Evolutionary conservation across 2,888 invertebrate genomes (phyloP), one percentile per base, ranked within the genome.

Genomic region (Crossocerus cetratus): DNA sequence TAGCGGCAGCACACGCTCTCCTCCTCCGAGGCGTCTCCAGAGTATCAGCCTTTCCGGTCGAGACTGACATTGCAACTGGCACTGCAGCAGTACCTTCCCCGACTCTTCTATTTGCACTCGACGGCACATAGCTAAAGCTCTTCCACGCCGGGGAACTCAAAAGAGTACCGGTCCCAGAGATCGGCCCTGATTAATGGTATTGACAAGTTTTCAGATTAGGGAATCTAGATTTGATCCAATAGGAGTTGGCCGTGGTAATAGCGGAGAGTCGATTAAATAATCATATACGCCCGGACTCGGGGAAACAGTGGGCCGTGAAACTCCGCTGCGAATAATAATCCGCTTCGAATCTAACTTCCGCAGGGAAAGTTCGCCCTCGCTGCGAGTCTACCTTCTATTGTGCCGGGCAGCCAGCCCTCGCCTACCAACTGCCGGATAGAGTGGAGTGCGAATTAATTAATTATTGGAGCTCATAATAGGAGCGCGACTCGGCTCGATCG

Each of bases 391-490:
- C 65, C 66, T 62, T 68, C 69, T 72, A 77, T 80, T 77, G 69
- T 74, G 54, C 65, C 54, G n/a, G 22, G 49, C 56, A 66, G 43
- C 23, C 23, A 23, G 32, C 32, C 5, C 32, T 62, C 70, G 49
- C 61, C 45, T 44, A 44, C 56, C 23, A 72, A 76, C 77, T 77
- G 64, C 58, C 59, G 54, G n/a, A 45, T 55, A 43, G 43, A 16
- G 18, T n/a, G 55, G 71, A 69, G 72, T 66, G 57, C 43, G 65
- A 78, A 75, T 75, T 69, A 65, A 72, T 71, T 76, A 78, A 80
- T 80, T 80, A 80, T 80, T 66, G 32, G 20, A 57, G 69, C 21
- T 65, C 53, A 67, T 74, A 77, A 73, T 49, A 67, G 22, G 54
- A 32, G 42, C 21, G 43, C 59, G 16, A n/a, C 21, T 43, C 54